These are phyloP conservation scores for Clarias pachynema DNA, from an alignment of 2,797 vertebrate genomes.

Conservation along the genomic window DNA sequence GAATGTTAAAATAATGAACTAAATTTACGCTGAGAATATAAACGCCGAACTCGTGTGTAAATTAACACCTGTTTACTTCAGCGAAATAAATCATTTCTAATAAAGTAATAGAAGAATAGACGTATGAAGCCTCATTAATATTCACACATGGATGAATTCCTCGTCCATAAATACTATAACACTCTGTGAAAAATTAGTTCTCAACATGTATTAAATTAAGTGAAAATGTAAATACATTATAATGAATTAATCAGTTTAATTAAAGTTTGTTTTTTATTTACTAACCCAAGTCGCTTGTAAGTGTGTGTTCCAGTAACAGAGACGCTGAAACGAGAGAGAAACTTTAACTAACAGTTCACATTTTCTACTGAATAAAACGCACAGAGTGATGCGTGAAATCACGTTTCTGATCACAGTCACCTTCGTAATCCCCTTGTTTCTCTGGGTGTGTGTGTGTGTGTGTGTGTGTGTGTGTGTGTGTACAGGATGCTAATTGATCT, in stretches of 20 bases:
- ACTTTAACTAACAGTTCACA: not conserved
- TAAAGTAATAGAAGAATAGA: not conserved
- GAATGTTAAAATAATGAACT: not conserved
- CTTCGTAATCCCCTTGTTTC: not conserved
- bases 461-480: not conserved
- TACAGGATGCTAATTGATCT: slow-evolving; percentile 29
- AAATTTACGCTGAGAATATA: not conserved
- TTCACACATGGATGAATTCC: not conserved
- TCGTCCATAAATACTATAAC: not conserved
- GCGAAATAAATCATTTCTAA: not conserved
- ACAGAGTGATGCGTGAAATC: not conserved
- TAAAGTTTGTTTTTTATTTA: not conserved
- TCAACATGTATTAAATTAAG: not conserved
- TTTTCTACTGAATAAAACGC: not conserved
- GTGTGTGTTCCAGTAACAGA: not conserved
- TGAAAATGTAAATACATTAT: not conserved
- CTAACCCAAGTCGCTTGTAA: not conserved
- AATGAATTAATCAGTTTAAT: not conserved
- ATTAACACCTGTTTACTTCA: not conserved
- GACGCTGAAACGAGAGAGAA: not conserved
- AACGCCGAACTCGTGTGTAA: not conserved
- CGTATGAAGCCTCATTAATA: not conserved
- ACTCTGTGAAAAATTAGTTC: not conserved
- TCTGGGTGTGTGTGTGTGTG: not conserved
- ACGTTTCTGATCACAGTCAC: not conserved